A percentile compares a stretch with the other conserved stretches of the same genome.
Conservation (phyloP, 2,113 vertebrate species). For the Toxostoma redivivum region DNA sequence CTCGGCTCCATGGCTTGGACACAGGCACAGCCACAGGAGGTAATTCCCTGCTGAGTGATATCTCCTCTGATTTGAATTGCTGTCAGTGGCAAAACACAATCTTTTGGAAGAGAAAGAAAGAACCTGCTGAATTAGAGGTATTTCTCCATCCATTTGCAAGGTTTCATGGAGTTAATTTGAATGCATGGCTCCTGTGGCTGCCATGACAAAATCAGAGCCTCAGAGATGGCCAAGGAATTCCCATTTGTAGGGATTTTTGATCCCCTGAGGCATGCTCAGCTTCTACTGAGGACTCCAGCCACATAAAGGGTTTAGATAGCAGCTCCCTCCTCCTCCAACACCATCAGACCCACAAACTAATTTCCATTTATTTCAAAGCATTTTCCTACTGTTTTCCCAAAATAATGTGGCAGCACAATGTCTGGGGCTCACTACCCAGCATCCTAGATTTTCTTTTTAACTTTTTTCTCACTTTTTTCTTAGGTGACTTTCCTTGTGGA, state of each 20-base stretch:
- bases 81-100: not conserved
- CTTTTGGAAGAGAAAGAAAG: not conserved
- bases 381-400: not conserved
- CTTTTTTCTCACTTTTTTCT: not conserved
- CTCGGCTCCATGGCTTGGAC: not conserved
- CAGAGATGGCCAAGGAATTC: slow-evolving; percentile 14
- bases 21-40: not conserved
- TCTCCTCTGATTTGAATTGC: not conserved
- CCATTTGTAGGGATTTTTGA: slow-evolving; percentile 36
- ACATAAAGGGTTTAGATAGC: not conserved
- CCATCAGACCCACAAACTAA: not conserved
- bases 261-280: not conserved
- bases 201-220: slow-evolving; percentile 15
- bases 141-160: slow-evolving; percentile 40
- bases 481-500: not conserved
- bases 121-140: not conserved
- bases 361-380: not conserved
- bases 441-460: not conserved
- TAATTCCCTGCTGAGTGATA: slow-evolving; percentile 21
- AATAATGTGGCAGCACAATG: accelerated
- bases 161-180: slow-evolving; percentile 29
- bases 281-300: slow-evolving; percentile 13
- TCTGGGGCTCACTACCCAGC: not conserved
- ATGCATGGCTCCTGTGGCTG: not conserved
- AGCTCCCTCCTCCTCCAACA: not conserved